phyloP scores from a whole-genome alignment of 2,797 vertebrate species.

The Ceyx erithaca region DNA sequence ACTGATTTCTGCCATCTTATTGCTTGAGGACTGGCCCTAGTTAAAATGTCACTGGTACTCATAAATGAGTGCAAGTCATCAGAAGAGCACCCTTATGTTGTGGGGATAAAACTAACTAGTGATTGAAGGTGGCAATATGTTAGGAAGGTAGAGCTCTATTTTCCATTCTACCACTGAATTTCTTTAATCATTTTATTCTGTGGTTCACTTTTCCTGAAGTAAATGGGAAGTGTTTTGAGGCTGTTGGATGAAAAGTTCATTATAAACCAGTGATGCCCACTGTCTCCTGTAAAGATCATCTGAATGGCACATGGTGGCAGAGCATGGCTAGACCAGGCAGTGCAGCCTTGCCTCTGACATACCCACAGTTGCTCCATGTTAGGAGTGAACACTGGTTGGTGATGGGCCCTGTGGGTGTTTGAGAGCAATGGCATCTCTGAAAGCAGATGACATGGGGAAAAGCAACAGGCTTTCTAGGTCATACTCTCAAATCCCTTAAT shows the following conservation, averaged over 20 bases:
- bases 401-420: not conserved
- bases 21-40: not conserved
- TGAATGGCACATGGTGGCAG: not conserved
- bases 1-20: not conserved
- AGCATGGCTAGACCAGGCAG: not conserved
- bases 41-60: not conserved
- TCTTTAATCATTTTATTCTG: not conserved
- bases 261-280: not conserved
- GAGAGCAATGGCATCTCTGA: not conserved
- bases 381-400: not conserved
- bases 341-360: not conserved
- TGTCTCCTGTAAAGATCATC: not conserved
- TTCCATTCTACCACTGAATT: not conserved
- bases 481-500: not conserved
- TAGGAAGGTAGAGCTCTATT: not conserved
- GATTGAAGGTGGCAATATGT: not conserved
- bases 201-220: not conserved
- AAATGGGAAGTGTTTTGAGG: not conserved
- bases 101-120: not conserved
- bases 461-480: not conserved
- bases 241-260: not conserved
- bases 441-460: not conserved
- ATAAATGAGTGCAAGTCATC: not conserved
- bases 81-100: not conserved
- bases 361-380: not conserved